A percentile compares a stretch with the other conserved stretches of the same genome.
Evolutionary conservation across 2,113 vertebrate genomes (phyloP).

Genomic region (Lathamus discolor): DNA sequence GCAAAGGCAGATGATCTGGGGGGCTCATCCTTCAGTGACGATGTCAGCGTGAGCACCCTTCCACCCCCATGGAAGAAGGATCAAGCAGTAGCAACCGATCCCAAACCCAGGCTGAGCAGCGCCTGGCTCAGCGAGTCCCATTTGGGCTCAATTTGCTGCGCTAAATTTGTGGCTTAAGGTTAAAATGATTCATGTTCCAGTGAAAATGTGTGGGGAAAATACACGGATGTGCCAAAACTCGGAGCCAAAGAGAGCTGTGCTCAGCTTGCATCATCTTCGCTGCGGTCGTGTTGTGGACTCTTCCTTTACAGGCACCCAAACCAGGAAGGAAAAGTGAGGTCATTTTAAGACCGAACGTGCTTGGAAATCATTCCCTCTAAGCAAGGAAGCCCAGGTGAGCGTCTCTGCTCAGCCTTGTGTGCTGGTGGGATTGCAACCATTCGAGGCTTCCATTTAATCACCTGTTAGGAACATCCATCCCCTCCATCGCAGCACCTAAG

Average conservation of each 20-base stretch:
- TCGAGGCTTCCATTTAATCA: neutral
- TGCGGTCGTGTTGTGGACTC: neutral
- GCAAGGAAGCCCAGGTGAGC: neutral
- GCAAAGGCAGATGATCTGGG: rapidly evolving
- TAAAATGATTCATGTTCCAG: neutral
- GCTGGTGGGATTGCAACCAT: neutral
- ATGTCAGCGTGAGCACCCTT: neutral
- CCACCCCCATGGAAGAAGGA: neutral
- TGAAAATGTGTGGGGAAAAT: neutral
- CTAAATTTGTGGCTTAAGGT: neutral
- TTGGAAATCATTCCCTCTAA: neutral
- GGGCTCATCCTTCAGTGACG: neutral
- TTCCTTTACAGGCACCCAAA: neutral
- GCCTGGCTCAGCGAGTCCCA: neutral
- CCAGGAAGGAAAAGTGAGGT: neutral
- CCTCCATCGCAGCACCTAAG: too few relatives aligned
- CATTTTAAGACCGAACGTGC: neutral
- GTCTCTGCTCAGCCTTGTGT: neutral
- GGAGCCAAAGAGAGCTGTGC: neutral
- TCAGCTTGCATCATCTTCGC: rapidly evolving
- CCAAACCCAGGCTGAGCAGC: neutral
- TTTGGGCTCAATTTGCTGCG: neutral
- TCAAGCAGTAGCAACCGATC: neutral
- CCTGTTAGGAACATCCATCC: neutral
- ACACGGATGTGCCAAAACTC: neutral